Evolutionary conservation across 2,797 vertebrate genomes (phyloP).

Genomic region (Thaleichthys pacificus): DNA sequence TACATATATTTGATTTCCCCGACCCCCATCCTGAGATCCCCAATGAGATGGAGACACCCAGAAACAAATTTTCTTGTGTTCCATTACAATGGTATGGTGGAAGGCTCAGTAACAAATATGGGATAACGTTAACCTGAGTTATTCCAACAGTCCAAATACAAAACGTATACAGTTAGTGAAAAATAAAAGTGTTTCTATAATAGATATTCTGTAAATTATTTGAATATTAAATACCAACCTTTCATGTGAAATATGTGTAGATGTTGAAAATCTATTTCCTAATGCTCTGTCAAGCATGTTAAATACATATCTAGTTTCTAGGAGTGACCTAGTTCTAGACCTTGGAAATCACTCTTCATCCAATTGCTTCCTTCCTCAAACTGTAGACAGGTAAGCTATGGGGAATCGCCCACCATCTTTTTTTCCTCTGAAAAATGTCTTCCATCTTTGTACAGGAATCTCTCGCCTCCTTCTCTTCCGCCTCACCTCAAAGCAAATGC

Average conservation of each 20-base stretch:
- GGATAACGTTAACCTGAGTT: conserved; percentile 65
- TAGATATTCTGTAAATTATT: conserved; percentile 40
- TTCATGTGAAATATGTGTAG: conserved; percentile 40
- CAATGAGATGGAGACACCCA: background rate
- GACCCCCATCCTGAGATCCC: conserved; percentile 12
- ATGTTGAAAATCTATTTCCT: conserved; percentile 48
- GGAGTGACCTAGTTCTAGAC: conserved; percentile 20
- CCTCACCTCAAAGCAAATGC: conserved; percentile 13
- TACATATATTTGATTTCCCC: conserved; percentile 32
- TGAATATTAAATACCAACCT: conserved; percentile 38
- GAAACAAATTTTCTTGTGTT: conserved; percentile 42
- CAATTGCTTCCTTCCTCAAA: conserved; percentile 28
- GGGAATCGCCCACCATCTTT: conserved; percentile 11
- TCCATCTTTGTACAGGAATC: conserved; percentile 24
- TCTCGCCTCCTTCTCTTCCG: conserved; percentile 2
- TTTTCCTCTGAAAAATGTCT: conserved; percentile 13
- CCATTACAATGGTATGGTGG: too few species aligned
- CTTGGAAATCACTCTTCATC: conserved; percentile 27
- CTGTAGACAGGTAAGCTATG: conserved; percentile 27
- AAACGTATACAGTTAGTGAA: conserved; percentile 51
- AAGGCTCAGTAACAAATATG: conserved; percentile 49
- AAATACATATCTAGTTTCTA: conserved; percentile 57
- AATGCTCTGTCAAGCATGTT: conserved; percentile 50
- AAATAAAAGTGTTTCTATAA: conserved; percentile 27
- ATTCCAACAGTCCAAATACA: conserved; percentile 59